phyloP scores from a whole-genome alignment of 2,113 vertebrate genomes.

The Falcunculus frontatus region DNA sequence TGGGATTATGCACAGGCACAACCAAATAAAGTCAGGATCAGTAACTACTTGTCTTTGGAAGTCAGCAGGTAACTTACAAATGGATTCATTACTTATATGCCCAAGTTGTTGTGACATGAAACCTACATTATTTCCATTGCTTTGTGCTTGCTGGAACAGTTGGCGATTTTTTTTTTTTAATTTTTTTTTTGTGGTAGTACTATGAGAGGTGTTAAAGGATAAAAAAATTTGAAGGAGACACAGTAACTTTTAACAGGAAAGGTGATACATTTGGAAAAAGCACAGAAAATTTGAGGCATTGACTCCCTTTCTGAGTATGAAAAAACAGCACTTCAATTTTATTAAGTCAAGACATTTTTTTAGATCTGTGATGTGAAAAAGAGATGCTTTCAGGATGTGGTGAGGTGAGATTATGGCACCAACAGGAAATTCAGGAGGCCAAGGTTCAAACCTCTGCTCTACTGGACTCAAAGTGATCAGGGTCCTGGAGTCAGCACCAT shows the following conservation, averaged over 20 bases:
- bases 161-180: background rate
- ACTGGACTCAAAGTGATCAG: background rate
- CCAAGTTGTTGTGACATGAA: background rate
- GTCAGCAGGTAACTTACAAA: background rate
- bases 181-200: background rate
- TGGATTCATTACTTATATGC: background rate
- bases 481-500: background rate
- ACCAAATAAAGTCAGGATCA: background rate
- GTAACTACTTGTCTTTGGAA: background rate
- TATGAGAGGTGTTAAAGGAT: background rate
- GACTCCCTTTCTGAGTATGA: background rate
- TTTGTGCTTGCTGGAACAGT: background rate
- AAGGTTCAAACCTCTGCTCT: background rate
- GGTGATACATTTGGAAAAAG: background rate
- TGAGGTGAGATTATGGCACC: background rate
- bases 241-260: background rate
- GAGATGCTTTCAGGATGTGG: background rate
- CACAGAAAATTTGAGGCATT: background rate
- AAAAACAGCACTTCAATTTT: background rate
- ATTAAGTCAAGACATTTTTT: background rate
- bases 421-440: background rate
- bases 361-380: background rate
- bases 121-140: background rate
- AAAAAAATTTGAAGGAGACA: background rate
- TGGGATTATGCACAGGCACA: conserved; percentile 4